These are phyloP conservation scores for Acanthaster planci DNA, from an alignment of 35 echinoderm and acorn worm species.

Conservation along the genomic window DNA sequence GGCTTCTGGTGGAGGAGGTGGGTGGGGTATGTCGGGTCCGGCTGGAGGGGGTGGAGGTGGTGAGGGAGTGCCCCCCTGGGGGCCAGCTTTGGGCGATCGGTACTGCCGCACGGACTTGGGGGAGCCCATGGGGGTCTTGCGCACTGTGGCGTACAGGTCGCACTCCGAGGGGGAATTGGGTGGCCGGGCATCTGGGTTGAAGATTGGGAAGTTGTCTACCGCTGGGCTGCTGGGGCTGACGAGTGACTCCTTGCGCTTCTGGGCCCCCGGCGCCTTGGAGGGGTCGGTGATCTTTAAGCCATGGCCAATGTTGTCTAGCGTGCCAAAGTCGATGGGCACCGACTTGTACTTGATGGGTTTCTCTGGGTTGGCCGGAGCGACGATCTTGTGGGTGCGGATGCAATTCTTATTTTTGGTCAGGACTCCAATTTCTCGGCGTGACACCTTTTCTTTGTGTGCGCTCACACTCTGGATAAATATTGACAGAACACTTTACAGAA, in stretches of 20 bases:
- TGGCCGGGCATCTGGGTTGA: slow-evolving; percentile 36
- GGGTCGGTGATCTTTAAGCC: slow-evolving; percentile 70
- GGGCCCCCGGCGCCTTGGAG: neutral
- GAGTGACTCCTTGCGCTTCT: slow-evolving; percentile 7
- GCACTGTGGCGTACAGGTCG: slow-evolving; percentile 9
- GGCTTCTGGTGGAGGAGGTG: slow-evolving; percentile 8
- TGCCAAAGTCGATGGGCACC: slow-evolving; percentile 73
- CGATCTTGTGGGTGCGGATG: slow-evolving; percentile 90
- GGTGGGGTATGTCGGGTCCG: neutral
- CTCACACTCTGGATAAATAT: slow-evolving; percentile 79
- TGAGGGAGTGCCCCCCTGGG: neutral
- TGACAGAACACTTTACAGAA: neutral
- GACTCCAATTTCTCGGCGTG: slow-evolving; percentile 94
- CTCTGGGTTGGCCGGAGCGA: slow-evolving; percentile 87
- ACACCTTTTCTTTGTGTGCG: slow-evolving; percentile 98
- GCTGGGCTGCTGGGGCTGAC: slow-evolving; percentile 29
- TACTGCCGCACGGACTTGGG: neutral
- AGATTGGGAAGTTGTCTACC: slow-evolving; percentile 9
- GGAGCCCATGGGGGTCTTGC: slow-evolving; percentile 3
- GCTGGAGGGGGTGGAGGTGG: slow-evolving; percentile 33
- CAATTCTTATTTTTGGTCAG: slow-evolving; percentile 93
- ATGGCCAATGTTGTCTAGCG: slow-evolving; percentile 81
- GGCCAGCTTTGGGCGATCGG: neutral
- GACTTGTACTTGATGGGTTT: slow-evolving; percentile 92
- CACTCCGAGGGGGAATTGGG: neutral